These are phyloP conservation scores for Colletes gigas DNA, from an alignment of 1,140 invertebrate species.

Conservation along the genomic window DNA sequence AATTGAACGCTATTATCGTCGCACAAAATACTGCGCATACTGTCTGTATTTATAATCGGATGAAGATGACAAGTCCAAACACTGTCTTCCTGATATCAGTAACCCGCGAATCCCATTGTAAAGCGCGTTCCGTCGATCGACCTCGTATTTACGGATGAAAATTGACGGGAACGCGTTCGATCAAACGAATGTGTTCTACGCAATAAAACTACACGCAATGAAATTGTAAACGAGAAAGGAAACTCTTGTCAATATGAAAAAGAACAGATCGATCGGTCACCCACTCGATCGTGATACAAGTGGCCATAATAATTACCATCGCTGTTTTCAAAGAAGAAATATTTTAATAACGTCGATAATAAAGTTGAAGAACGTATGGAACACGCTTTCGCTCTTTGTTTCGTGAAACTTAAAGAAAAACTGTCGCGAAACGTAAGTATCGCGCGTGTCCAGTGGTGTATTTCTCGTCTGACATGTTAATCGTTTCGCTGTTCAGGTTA, in stretches of 20 bases:
- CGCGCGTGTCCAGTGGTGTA: too few relatives aligned
- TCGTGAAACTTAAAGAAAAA: background rate
- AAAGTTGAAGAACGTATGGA: conserved; percentile 42
- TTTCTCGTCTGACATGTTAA: too few relatives aligned
- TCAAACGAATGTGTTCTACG: background rate
- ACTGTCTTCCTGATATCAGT: conserved; percentile 72
- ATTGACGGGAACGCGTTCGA: conserved; percentile 19
- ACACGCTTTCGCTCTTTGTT: conserved; percentile 1
- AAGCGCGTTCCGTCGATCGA: conserved; percentile 13
- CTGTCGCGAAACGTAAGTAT: too few relatives aligned
- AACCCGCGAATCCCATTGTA: conserved; percentile 63
- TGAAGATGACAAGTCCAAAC: conserved; percentile 66
- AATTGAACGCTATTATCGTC: conserved; percentile 57
- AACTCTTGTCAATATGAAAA: background rate
- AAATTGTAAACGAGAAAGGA: background rate
- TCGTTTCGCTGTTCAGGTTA: background rate
- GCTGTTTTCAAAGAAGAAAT: conserved; percentile 29
- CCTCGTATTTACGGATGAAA: conserved; percentile 24
- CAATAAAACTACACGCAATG: too few relatives aligned
- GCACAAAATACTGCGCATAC: conserved; percentile 66
- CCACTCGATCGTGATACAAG: conserved; percentile 61
- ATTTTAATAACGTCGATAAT: conserved; percentile 29
- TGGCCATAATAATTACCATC: conserved; percentile 61
- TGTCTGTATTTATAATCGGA: conserved; percentile 73
- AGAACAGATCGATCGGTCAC: conserved; percentile 9